These are phyloP conservation scores for Chanos chanos DNA, from an alignment of 2,797 vertebrate genomes.

Conservation along the genomic window DNA sequence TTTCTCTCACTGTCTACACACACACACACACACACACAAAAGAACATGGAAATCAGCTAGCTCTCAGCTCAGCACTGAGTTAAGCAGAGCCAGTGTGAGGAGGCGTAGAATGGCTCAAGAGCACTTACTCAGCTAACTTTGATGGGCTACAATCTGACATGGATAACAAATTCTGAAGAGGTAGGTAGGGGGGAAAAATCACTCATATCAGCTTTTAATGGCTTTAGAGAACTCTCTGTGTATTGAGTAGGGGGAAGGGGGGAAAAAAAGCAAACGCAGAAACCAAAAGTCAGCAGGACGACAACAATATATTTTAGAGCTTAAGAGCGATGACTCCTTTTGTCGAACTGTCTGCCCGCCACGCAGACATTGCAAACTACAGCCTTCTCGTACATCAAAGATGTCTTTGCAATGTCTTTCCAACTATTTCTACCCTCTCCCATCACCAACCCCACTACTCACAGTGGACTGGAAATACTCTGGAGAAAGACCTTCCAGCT, in stretches of 20 bases:
- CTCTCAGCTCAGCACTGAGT: conserved; percentile 65
- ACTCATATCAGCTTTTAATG: conserved; percentile 53
- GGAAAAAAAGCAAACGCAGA: conserved; percentile 19
- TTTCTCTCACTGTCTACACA: conserved; percentile 48
- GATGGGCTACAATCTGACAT: conserved; percentile 56
- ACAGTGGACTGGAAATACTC: conserved; percentile 95
- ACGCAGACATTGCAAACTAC: too few species aligned
- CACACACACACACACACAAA: conserved; percentile 66
- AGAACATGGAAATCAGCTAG: conserved; percentile 66
- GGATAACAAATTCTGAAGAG: conserved; percentile 51
- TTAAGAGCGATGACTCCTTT: too few species aligned
- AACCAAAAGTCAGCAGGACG: conserved; percentile 25
- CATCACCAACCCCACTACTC: conserved; percentile 58
- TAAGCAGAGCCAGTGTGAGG: conserved; percentile 62
- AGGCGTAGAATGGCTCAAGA: conserved; percentile 70
- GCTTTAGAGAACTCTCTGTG: conserved; percentile 50
- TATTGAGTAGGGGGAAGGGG: conserved; percentile 30
- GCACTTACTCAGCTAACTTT: conserved; percentile 66
- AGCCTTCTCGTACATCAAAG: conserved; percentile 18
- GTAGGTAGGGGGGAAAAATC: conserved; percentile 37
- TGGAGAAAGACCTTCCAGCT: conserved; percentile 95
- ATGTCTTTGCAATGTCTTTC: conserved; percentile 29
- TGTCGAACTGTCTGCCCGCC: neutral
- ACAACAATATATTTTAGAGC: conserved; percentile 13
- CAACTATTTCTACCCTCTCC: conserved; percentile 14